Percentiles rank a stretch among this genome's conserved stretches.
These are phyloP conservation scores for Cecropterus lyciades DNA, from an alignment of 1,140 invertebrate genomes.

Conservation along the genomic window DNA sequence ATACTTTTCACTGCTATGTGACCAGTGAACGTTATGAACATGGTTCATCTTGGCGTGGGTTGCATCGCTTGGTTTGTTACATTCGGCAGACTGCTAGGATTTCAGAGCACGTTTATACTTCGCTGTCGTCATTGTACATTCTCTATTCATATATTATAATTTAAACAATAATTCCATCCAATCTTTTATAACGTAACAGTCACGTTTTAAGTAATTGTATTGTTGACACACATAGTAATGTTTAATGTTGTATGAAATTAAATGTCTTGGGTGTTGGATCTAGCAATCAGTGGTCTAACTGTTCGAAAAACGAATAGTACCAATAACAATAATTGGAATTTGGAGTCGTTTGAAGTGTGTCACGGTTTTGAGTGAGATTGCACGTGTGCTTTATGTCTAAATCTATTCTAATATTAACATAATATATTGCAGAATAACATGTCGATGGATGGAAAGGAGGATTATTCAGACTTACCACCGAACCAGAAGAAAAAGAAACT, in stretches of 20 bases:
- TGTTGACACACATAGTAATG: constrained; percentile 13
- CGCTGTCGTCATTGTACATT: constrained; percentile 3
- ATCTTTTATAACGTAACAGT: constrained; percentile 12
- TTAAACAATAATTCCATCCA: background rate
- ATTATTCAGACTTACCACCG: constrained; percentile 98
- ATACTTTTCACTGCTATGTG: background rate
- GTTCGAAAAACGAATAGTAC: too few relatives aligned
- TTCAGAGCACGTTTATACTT: constrained; percentile 19
- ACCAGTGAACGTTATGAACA: constrained; percentile 18
- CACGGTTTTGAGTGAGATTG: constrained; percentile 20
- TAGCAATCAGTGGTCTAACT: background rate
- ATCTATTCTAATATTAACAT: constrained; percentile 8
- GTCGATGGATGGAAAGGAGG: constrained; percentile 94
- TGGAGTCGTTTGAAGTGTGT: constrained; percentile 12
- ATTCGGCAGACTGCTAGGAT: constrained; percentile 7
- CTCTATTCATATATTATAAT: constrained; percentile 7
- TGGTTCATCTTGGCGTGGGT: constrained; percentile 14
- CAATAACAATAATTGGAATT: background rate
- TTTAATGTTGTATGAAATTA: constrained; percentile 6
- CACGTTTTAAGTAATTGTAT: constrained; percentile 7
- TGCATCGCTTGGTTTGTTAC: constrained; percentile 26
- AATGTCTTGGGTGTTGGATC: background rate
- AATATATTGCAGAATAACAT: constrained; percentile 89
- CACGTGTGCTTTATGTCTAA: constrained; percentile 28
- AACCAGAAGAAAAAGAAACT: constrained; percentile 98